These are phyloP conservation scores for Diaperis boleti DNA, from an alignment of 2,888 invertebrate species.

Conservation along the genomic window DNA sequence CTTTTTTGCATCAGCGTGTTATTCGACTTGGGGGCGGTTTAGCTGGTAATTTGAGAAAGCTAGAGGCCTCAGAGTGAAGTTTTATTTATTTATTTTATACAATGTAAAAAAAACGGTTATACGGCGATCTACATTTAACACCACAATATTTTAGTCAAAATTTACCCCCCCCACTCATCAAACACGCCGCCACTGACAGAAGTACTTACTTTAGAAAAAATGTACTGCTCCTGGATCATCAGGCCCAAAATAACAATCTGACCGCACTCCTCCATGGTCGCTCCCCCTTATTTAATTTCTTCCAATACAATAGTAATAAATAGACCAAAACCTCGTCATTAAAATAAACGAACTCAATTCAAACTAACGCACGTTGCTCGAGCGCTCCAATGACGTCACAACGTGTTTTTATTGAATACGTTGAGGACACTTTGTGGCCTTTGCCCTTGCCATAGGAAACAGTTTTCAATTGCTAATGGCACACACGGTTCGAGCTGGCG, in stretches of 20 bases:
- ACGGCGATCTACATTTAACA: too few relatives aligned
- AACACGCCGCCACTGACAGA: too few relatives aligned
- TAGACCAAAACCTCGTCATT: constrained; percentile 20
- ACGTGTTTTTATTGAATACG: constrained; percentile 35
- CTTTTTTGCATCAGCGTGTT: too few relatives aligned
- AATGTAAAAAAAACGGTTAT: too few relatives aligned
- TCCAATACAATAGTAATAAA: constrained; percentile 5
- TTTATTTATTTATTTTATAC: too few relatives aligned
- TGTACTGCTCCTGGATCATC: constrained; percentile 32
- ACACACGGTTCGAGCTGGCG: too few relatives aligned
- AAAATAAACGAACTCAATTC: constrained; percentile 30
- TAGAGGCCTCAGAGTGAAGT: too few relatives aligned
- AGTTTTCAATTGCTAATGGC: constrained; percentile 32
- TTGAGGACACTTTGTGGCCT: constrained; percentile 39
- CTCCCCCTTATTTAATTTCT: background rate
- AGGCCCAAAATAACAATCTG: constrained; percentile 29
- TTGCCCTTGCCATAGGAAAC: constrained; percentile 35
- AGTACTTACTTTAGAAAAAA: constrained; percentile 36
- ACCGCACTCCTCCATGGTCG: constrained; percentile 23
- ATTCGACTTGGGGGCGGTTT: too few relatives aligned
- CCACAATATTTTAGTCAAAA: too few relatives aligned
- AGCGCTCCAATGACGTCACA: constrained; percentile 38
- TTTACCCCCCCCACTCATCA: too few relatives aligned
- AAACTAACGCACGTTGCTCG: constrained; percentile 19
- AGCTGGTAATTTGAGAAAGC: too few relatives aligned